phyloP scores from a whole-genome alignment of 1,140 invertebrate species.

The Ostrea denselamellosa region DNA sequence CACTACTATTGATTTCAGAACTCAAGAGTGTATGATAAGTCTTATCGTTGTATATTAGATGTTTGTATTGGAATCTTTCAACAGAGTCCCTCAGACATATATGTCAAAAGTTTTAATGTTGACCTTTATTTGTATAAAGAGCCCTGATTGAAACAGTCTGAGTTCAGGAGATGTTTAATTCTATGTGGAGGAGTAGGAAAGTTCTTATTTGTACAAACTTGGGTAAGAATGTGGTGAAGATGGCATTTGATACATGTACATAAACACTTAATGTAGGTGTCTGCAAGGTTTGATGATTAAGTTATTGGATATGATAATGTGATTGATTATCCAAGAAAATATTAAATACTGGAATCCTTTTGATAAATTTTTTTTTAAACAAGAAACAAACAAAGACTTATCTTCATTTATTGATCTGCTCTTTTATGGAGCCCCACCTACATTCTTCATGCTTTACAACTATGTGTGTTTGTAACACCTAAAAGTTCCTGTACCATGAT shows the following conservation, averaged over 20 bases:
- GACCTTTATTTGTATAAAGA: not conserved
- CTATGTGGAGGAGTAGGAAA: not conserved
- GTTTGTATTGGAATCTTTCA: conserved; percentile 1
- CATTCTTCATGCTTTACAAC: not conserved
- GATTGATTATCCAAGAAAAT: not conserved
- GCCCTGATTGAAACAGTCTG: not conserved
- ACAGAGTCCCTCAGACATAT: not conserved
- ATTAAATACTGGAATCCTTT: not conserved
- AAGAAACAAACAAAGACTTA: not conserved
- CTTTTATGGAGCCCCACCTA: conserved; percentile 1
- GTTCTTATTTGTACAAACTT: conserved; percentile 6
- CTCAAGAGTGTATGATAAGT: not conserved
- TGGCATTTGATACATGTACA: not conserved
- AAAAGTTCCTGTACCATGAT: not conserved
- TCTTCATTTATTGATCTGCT: not conserved
- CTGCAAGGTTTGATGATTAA: not conserved
- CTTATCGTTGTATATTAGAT: conserved; percentile 19
- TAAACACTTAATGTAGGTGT: not conserved
- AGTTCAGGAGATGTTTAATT: not conserved
- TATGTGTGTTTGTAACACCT: not conserved
- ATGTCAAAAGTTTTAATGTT: not conserved
- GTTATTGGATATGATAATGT: not conserved
- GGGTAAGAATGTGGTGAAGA: not conserved
- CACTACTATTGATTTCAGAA: not conserved
- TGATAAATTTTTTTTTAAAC: not conserved